A percentile compares a stretch with the other conserved stretches of the same genome.
Conservation (phyloP, 2,113 vertebrate species). For the Podarcis muralis region DNA sequence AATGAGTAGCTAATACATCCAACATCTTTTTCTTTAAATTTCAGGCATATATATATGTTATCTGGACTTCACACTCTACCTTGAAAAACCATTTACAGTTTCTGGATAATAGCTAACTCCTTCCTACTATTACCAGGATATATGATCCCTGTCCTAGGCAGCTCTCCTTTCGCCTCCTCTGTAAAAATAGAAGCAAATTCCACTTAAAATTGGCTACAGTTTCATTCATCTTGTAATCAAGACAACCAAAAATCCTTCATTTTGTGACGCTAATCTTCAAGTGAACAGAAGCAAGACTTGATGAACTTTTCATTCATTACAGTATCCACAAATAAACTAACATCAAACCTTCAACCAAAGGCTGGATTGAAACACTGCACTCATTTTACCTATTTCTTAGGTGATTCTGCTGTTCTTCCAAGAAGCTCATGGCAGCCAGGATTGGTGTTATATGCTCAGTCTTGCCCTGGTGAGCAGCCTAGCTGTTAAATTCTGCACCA, state of each 20-base stretch:
- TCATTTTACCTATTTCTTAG: too few relatives aligned
- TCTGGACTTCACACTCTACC: constrained; percentile 22
- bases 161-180: constrained; percentile 38
- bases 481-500: too few relatives aligned
- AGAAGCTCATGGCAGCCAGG: too few relatives aligned
- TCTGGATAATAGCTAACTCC: constrained; percentile 19
- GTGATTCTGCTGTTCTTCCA: too few relatives aligned
- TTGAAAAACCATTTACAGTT: constrained; percentile 23
- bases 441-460: too few relatives aligned
- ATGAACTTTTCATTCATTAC: too few relatives aligned
- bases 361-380: too few relatives aligned
- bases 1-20: not conserved
- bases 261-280: not conserved
- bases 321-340: too few relatives aligned
- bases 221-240: not conserved
- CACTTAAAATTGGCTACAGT: not conserved
- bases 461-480: too few relatives aligned
- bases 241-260: not conserved
- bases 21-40: constrained; percentile 8
- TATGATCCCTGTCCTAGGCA: constrained; percentile 36
- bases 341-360: too few relatives aligned
- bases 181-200: constrained; percentile 38
- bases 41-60: not conserved
- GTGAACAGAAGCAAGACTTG: not conserved
- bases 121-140: not conserved